Conservation (phyloP, 2,797 vertebrate genomes). For the Ataeniobius toweri region DNA sequence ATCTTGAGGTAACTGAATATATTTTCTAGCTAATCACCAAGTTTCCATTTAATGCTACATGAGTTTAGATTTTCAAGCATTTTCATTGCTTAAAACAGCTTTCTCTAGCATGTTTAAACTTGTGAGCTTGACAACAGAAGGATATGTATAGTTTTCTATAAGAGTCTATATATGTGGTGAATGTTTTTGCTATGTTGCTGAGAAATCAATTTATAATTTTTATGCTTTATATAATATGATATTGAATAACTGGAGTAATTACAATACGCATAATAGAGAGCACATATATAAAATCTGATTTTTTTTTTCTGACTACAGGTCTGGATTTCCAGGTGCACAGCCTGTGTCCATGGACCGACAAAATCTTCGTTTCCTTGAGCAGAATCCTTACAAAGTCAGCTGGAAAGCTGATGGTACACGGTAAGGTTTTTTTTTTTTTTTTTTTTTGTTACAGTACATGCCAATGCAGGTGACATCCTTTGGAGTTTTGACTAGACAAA, state of each 20-base stretch:
- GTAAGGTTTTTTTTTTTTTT: slow-evolving; percentile 78
- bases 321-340: slow-evolving; percentile 96
- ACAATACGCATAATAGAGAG: neutral
- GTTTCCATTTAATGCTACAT: neutral
- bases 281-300: neutral
- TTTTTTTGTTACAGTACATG: neutral
- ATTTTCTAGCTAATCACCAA: neutral
- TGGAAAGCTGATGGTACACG: slow-evolving; percentile 99
- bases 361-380: slow-evolving; percentile 92
- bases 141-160: neutral
- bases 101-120: neutral
- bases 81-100: neutral
- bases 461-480: slow-evolving; percentile 1
- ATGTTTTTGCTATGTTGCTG: neutral
- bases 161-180: neutral
- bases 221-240: neutral
- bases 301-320: slow-evolving; percentile 73
- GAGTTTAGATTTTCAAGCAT: neutral
- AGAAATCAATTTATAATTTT: neutral
- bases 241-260: neutral
- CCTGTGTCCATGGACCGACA: slow-evolving; percentile 97
- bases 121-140: neutral
- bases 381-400: slow-evolving; percentile 98
- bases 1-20: neutral
- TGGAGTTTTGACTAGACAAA: slow-evolving; percentile 13